A percentile compares a stretch with the other conserved stretches of the same genome.
Conservation (phyloP, 2,888 invertebrate genomes). For the Cheilosia variabilis region DNA sequence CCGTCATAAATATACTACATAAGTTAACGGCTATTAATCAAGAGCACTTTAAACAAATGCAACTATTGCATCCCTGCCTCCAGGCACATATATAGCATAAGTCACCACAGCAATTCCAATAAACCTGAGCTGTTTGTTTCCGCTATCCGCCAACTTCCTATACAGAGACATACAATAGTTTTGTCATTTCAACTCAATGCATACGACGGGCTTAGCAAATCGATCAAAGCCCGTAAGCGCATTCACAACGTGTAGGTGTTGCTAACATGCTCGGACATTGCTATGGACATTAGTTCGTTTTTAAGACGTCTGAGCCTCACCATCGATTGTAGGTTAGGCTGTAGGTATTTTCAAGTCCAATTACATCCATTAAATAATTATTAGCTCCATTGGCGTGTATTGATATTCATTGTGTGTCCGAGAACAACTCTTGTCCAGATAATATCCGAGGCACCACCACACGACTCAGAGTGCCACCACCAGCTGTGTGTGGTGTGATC, state of each 20-base stretch:
- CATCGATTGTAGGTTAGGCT: conserved; percentile 25
- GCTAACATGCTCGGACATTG: conserved; percentile 43
- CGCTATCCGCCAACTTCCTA: conserved; percentile 48
- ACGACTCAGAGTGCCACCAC: conserved; percentile 17
- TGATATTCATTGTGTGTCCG: conserved; percentile 51
- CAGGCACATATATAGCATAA: conserved; percentile 24
- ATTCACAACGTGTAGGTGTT: conserved; percentile 57
- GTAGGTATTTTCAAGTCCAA: conserved; percentile 38
- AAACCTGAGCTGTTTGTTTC: conserved; percentile 47
- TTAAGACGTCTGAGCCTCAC: not conserved
- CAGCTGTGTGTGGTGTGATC: conserved; percentile 60
- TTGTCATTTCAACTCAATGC: conserved; percentile 49
- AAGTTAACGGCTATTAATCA: conserved; percentile 30
- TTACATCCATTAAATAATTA: conserved; percentile 53
- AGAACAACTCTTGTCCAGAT: conserved; percentile 36
- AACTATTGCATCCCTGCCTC: conserved; percentile 9
- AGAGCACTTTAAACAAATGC: conserved; percentile 16
- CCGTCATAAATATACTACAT: conserved; percentile 12
- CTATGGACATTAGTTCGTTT: not conserved
- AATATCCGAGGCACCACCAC: conserved; percentile 25
- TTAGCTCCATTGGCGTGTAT: conserved; percentile 39
- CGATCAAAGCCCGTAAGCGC: conserved; percentile 44
- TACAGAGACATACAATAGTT: not conserved
- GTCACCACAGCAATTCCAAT: conserved; percentile 12
- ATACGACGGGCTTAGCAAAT: conserved; percentile 51